Percentiles rank a stretch among this genome's conserved stretches.
These are phyloP conservation scores for Dasyurus viverrinus DNA, from an alignment of 2,113 vertebrate genomes.

Conservation along the genomic window DNA sequence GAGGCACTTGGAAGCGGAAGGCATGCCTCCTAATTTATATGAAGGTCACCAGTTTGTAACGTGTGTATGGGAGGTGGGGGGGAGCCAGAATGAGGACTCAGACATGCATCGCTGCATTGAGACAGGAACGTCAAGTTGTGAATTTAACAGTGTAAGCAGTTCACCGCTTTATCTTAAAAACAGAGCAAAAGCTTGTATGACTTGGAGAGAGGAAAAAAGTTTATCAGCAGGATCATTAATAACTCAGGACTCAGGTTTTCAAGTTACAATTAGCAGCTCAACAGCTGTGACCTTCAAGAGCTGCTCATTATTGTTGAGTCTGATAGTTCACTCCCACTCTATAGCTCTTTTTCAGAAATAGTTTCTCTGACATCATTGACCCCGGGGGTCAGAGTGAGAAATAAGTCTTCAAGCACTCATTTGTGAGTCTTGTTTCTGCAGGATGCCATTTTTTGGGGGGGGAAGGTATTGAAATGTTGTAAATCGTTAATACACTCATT, in stretches of 20 bases:
- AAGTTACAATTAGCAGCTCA: constrained; percentile 75
- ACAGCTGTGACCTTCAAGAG: constrained; percentile 76
- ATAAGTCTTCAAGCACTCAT: constrained; percentile 16
- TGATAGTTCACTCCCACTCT: constrained; percentile 35
- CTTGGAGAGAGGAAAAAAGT: constrained; percentile 46
- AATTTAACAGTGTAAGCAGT: constrained; percentile 25
- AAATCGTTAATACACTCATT: background rate
- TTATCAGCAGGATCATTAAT: constrained; percentile 75
- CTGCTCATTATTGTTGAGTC: constrained; percentile 55
- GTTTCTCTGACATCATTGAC: constrained; percentile 70
- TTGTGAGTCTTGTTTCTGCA: constrained; percentile 51
- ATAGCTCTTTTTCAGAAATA: constrained; percentile 67
- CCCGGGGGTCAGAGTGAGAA: constrained; percentile 52
- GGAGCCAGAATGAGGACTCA: background rate
- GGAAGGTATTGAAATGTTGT: background rate
- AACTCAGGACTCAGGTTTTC: constrained; percentile 71
- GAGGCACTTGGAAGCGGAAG: constrained; percentile 57
- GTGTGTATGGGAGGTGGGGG: background rate
- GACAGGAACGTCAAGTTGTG: constrained; percentile 35
- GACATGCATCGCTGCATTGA: background rate
- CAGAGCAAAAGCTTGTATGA: constrained; percentile 48
- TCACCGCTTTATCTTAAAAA: constrained; percentile 61
- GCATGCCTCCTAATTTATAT: background rate
- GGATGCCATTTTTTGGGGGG: rapidly evolving
- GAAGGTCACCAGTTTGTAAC: constrained; percentile 40